Percentiles rank a stretch among this genome's conserved stretches.
Conservation (phyloP, 1,140 invertebrate genomes). For the Aphelinus certus region DNA sequence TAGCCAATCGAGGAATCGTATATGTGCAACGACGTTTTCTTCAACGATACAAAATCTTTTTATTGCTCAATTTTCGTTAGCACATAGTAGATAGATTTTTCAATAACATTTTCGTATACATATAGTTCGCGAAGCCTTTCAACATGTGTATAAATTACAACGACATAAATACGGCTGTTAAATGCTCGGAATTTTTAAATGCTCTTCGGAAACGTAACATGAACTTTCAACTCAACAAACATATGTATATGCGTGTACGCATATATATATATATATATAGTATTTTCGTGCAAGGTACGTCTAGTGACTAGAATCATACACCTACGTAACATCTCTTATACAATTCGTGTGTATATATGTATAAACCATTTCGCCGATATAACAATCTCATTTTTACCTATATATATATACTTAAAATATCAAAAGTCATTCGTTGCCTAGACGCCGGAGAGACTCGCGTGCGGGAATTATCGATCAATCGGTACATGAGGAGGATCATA, state of each 20-base stretch:
- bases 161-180: too few relatives aligned
- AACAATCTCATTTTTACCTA: too few relatives aligned
- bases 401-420: too few relatives aligned
- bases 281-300: neutral
- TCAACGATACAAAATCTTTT: constrained; percentile 12
- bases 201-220: constrained; percentile 7
- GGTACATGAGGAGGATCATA: neutral
- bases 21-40: neutral
- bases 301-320: constrained; percentile 4
- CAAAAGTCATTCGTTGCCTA: too few relatives aligned
- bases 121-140: too few relatives aligned
- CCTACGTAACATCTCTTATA: too few relatives aligned
- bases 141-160: too few relatives aligned
- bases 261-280: neutral
- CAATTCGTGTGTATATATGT: too few relatives aligned
- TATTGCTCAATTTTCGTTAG: neutral
- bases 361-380: too few relatives aligned
- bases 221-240: constrained; percentile 18
- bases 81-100: too few relatives aligned
- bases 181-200: neutral
- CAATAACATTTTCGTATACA: too few relatives aligned
- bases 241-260: neutral
- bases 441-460: neutral
- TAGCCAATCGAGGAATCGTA: too few relatives aligned
- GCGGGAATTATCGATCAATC: neutral